Evolutionary conservation across 1,140 invertebrate species (phyloP).

Genomic region (Macrobrachium rosenbergii): DNA sequence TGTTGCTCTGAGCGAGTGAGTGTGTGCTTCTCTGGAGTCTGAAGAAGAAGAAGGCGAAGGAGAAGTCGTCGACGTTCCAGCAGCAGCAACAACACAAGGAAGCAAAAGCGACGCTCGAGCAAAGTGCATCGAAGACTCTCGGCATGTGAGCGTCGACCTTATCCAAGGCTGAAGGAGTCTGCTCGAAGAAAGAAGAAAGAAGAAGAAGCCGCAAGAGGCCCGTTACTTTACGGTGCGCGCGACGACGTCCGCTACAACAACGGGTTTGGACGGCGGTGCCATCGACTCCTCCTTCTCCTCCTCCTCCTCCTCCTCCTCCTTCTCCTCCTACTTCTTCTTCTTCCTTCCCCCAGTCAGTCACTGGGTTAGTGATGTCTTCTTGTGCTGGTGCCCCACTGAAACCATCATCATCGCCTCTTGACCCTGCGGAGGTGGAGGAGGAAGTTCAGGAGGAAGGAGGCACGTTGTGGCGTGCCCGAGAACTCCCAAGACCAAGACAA

Average conservation of each 20-base stretch:
- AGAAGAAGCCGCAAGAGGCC: conserved; percentile 28
- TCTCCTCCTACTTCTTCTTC: no score
- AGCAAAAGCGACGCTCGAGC: conserved; percentile 5
- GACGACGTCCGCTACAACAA: conserved; percentile 44
- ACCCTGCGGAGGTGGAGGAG: conserved; percentile 25
- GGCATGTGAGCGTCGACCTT: conserved; percentile 44
- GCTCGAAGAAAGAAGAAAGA: conserved; percentile 26
- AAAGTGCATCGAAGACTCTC: conserved; percentile 4
- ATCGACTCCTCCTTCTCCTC: conserved; percentile 4
- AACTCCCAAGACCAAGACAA: conserved; percentile 26
- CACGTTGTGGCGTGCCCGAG: not conserved
- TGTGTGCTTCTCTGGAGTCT: no score
- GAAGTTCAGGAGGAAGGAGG: not conserved
- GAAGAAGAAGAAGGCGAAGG: not conserved
- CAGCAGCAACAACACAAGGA: not conserved
- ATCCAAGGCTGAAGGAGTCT: conserved; percentile 50
- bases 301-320: no score
- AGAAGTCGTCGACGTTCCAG: not conserved
- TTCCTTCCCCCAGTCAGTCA: conserved; percentile 13
- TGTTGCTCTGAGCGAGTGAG: no score
- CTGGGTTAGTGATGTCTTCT: conserved; percentile 54
- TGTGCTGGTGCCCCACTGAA: conserved; percentile 21
- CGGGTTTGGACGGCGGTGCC: conserved; percentile 21
- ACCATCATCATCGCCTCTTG: conserved; percentile 16
- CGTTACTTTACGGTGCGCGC: conserved; percentile 57